Base-by-base conservation (phyloP, 1,140 invertebrate genomes). In the Lepidurus packardi region DNA sequence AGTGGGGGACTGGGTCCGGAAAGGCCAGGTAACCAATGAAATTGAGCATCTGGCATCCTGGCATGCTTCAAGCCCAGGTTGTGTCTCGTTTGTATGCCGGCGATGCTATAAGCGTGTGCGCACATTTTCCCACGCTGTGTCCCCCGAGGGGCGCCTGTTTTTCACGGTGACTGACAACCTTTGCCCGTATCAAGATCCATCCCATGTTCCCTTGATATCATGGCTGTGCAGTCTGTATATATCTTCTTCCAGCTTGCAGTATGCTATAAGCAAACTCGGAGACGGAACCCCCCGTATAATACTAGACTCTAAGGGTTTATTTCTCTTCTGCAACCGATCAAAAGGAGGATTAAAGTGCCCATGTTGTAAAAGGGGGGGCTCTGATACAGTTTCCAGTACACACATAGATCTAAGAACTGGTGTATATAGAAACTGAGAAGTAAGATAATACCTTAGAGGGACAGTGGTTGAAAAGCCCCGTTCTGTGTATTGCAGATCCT, bases 101-200 rank as follows among this genome's bases (percentile, higher is more conserved):
- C 53, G 53, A 65, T 65, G 53, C 53, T 65, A 13, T 13, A 21
- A 65, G 53, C 53, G 53, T 65, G 53, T 65, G 53, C 53, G 53
- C 53, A 21, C 53, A 9, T 65, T 65, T 65, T 65, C 53, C 53
- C 53, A 65, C 53, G 53, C 53, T 65, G 53, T 65, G 53, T 65
- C 53, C 53, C 53, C 53, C 8, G 53, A 21, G 53, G 53, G 53
- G 53, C 16, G 53, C 21, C 53, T 65, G 53, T 65, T 65, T 65
- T 65, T 65, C 53, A 65, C 53, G 53, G 53, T 65, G 53, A 65
- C 53, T 65, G 53, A 65, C 53, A 65, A 21, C 53, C 53, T 65
- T 65, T 65, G 53, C 53, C 53, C 53, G 53, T 65, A 65, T 65
- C 53, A 65, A 65, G 53, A 65, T 65, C 53, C 53, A 65, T 65